Evolutionary conservation across 2,113 vertebrate genomes (phyloP).

Genomic region (Gopherus flavomarginatus): DNA sequence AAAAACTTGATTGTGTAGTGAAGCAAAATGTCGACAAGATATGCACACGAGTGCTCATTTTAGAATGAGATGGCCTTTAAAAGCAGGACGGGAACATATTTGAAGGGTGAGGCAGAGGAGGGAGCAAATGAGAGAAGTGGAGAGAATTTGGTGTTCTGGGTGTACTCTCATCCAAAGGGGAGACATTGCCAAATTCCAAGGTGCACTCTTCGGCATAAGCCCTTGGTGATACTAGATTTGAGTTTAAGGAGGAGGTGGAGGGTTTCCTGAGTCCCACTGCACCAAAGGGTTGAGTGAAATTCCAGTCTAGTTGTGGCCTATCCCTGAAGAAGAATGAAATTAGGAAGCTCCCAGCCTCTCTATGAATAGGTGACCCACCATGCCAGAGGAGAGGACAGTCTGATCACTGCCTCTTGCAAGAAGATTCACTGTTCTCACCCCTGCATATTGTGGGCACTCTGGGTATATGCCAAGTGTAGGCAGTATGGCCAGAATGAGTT

Average conservation of each 20-base stretch:
- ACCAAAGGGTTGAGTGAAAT: not conserved
- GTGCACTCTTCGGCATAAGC: not conserved
- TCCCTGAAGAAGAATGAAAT: not conserved
- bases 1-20: not conserved
- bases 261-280: not conserved
- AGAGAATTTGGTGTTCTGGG: not conserved
- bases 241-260: not conserved
- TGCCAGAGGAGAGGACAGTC: not conserved
- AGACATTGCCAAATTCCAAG: not conserved
- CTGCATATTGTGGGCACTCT: not conserved
- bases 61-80: not conserved
- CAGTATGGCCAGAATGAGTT: not conserved
- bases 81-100: not conserved
- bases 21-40: not conserved
- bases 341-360: rapidly evolving
- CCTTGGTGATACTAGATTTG: not conserved
- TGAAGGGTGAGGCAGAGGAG: not conserved
- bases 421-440: not conserved
- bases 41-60: not conserved
- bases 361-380: not conserved
- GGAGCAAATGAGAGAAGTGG: not conserved
- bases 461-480: not conserved
- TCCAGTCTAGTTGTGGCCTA: not conserved
- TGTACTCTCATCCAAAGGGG: not conserved
- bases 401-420: not conserved